Conservation (phyloP, 92 coral and sea anemone genomes). For the Epizoanthus stellaris region DNA sequence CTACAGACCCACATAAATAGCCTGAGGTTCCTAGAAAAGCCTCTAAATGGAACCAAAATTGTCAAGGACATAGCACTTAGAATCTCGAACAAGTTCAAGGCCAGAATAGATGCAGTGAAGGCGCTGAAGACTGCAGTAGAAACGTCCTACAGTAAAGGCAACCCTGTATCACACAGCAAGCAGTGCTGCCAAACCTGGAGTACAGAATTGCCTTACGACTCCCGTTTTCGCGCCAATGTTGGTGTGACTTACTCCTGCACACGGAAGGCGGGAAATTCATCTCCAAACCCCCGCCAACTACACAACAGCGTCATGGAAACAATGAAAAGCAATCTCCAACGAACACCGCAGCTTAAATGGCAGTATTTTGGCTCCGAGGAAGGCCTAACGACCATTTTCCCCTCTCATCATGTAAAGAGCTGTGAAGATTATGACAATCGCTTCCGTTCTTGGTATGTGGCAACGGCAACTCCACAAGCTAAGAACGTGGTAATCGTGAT, state of each 20-base stretch:
- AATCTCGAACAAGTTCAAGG: slow-evolving; percentile 57
- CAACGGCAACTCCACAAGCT: slow-evolving; percentile 59
- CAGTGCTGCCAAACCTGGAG: slow-evolving; percentile 59
- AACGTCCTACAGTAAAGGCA: slow-evolving; percentile 39
- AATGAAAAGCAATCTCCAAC: slow-evolving; percentile 52
- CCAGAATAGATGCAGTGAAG: slow-evolving; percentile 45
- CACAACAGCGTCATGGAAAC: slow-evolving; percentile 24
- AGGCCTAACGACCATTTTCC: slow-evolving; percentile 58
- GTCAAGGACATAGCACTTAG: slow-evolving; percentile 20
- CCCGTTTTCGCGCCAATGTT: slow-evolving; percentile 44
- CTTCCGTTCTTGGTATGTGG: slow-evolving; percentile 71
- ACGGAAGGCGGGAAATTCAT: slow-evolving; percentile 45
- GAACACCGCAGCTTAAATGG: slow-evolving; percentile 65
- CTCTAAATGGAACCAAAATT: slow-evolving; percentile 39
- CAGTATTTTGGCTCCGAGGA: slow-evolving; percentile 76
- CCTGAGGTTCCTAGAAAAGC: slow-evolving; percentile 35
- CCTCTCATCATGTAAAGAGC: slow-evolving; percentile 44
- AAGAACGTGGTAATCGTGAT: slow-evolving; percentile 69
- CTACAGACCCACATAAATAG: slow-evolving; percentile 36
- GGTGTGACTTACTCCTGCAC: slow-evolving; percentile 36
- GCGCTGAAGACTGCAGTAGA: slow-evolving; percentile 62
- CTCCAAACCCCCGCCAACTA: slow-evolving; percentile 40
- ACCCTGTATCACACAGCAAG: background rate
- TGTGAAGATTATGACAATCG: slow-evolving; percentile 64
- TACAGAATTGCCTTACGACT: slow-evolving; percentile 38